Base-by-base conservation (phyloP, 64 coral and sea anemone genomes). In the Porites lutea region DNA sequence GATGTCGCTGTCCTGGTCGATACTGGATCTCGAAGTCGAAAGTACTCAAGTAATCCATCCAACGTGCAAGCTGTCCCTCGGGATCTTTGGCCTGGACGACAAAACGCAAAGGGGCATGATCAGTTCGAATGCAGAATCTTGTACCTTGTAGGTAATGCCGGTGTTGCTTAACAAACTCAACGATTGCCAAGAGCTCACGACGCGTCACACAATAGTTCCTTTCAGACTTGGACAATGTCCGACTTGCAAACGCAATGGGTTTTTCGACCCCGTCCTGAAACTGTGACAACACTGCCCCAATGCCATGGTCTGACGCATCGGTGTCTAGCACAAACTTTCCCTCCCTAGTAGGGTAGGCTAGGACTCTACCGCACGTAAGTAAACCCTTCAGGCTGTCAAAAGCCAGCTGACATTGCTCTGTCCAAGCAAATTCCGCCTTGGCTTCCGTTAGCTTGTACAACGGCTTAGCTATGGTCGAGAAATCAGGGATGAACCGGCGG, bases 61-160 rank as follows among this genome's bases (percentile, higher is more conserved):
- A 91, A 58, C 89, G 73, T 27, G 68, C 68, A 0, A 72, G 21
- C 62, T 91, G 89, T 0, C 4, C 10, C 12, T 89, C 88, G 13
- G 59, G 88, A 23, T 89, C 65, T 22, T 79, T 79, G 44, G 79
- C 78, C 44, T 69, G 49, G 57, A 77, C 69, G 8, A 89, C 8
- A 74, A 74, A 89, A 11, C 6, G 48, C 16, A 89, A 27, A 3
- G 88, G 27, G 5, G 57, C 59, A 37, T 89, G 88, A 18, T 79
- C 59, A 5, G 88, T 89, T 49, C 74, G 4, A 2, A 89, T 45
- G 9, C 23, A 45, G 61, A 78, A 78, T 3, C 19, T 22, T 23
- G 50, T 59, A 4, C 87, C 87, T 46, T 78, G 67, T 1, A 89
- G 60, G 47, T 89, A 79, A 15, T 89, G 88, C 52, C 79, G 88